A percentile compares a stretch with the other conserved stretches of the same genome.
These are phyloP conservation scores for Mimachlamys varia DNA, from an alignment of 2,888 invertebrate species.

Conservation along the genomic window DNA sequence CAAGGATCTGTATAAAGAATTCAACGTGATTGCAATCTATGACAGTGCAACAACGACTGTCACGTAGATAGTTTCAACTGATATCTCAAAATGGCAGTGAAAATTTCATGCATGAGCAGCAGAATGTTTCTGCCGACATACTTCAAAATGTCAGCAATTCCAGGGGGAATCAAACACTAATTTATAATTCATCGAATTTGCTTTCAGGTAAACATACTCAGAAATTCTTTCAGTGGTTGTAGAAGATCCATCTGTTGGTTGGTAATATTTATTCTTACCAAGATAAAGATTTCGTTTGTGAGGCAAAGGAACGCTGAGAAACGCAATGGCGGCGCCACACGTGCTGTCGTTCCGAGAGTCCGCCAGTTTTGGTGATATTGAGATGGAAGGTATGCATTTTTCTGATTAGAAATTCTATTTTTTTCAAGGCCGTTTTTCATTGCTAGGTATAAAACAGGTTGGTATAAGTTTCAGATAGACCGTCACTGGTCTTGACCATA, in stretches of 20 bases:
- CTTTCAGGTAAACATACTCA: background rate
- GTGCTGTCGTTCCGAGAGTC: constrained; percentile 18
- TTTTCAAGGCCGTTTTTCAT: no score
- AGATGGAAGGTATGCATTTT: background rate
- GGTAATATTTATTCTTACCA: no score
- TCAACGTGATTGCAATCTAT: background rate
- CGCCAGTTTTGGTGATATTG: background rate
- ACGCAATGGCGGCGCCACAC: background rate
- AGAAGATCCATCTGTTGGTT: background rate
- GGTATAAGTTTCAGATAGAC: no score
- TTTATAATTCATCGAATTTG: constrained; percentile 14
- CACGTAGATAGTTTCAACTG: background rate
- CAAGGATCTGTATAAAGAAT: background rate
- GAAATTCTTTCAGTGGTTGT: background rate
- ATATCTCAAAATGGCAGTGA: background rate
- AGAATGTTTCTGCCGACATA: background rate
- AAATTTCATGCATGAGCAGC: background rate
- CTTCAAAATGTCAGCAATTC: background rate
- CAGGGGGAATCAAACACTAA: background rate
- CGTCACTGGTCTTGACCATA: no score
- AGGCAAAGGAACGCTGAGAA: background rate
- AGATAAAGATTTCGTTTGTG: no score
- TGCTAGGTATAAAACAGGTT: no score
- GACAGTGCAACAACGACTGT: background rate
- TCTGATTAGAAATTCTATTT: background rate